Percentiles rank a stretch among this genome's conserved stretches.
Evolutionary conservation across 30 jellyfish, hydroid and myxozoan species (phyloP).

Genomic region (Haliclystus octoradiatus): DNA sequence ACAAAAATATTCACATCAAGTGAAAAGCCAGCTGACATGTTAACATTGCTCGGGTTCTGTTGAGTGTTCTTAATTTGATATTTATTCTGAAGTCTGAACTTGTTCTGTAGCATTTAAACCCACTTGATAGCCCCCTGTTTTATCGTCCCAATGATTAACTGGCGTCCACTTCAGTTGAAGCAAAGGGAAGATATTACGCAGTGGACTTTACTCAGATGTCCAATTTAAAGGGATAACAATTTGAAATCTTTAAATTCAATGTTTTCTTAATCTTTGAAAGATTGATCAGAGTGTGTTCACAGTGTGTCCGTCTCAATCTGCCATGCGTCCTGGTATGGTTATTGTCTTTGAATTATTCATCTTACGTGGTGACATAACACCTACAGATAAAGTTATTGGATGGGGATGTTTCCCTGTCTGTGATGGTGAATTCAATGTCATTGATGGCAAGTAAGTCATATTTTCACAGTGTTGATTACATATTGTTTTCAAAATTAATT

Average conservation of each 20-base stretch:
- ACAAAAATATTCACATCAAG: no score
- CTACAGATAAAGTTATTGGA: slow-evolving; percentile 86
- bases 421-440: slow-evolving; percentile 81
- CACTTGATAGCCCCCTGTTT: no score
- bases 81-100: no score
- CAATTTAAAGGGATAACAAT: background rate
- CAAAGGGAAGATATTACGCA: no score
- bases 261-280: slow-evolving; percentile 5
- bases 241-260: background rate
- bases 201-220: background rate
- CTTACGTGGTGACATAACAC: slow-evolving; percentile 85
- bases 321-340: slow-evolving; percentile 91
- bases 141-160: no score
- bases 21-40: no score
- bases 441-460: slow-evolving; percentile 81
- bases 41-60: no score
- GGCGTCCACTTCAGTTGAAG: no score
- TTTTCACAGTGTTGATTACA: no score
- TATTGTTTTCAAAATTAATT: no score
- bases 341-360: slow-evolving; percentile 65
- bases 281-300: slow-evolving; percentile 88
- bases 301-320: slow-evolving; percentile 93
- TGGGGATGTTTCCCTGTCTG: slow-evolving; percentile 98
- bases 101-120: no score
- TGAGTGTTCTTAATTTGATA: no score